Percentiles rank a stretch among this genome's conserved stretches.
Evolutionary conservation across 2,888 invertebrate genomes (phyloP).

Genomic region (Parapristionchus giblindavisi): DNA sequence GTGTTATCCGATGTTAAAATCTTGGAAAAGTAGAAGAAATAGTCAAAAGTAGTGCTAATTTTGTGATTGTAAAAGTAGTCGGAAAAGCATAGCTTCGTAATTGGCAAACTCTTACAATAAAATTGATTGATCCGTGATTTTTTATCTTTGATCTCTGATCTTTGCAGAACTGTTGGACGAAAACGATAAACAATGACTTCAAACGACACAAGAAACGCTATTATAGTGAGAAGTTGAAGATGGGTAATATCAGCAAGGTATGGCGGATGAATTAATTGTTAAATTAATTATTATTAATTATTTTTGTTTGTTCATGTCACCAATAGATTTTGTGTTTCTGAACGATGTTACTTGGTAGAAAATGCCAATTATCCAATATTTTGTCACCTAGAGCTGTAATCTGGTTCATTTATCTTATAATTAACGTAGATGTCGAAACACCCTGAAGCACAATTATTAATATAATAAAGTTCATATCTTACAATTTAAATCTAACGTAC

Average conservation of each 20-base stretch:
- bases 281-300: too few relatives aligned
- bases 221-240: slow-evolving; percentile 88
- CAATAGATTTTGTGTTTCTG: too few relatives aligned
- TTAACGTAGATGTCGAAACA: too few relatives aligned
- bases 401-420: too few relatives aligned
- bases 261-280: neutral
- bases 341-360: too few relatives aligned
- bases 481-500: too few relatives aligned
- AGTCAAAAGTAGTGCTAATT: neutral
- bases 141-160: neutral
- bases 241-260: slow-evolving; percentile 77
- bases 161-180: slow-evolving; percentile 55
- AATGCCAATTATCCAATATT: too few relatives aligned
- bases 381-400: too few relatives aligned
- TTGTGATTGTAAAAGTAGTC: neutral
- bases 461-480: too few relatives aligned
- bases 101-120: neutral
- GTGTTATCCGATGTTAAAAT: too few relatives aligned
- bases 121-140: neutral
- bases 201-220: slow-evolving; percentile 86
- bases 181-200: slow-evolving; percentile 78
- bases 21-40: neutral
- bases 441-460: too few relatives aligned
- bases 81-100: neutral
- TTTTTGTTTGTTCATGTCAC: too few relatives aligned